Evolutionary conservation across 2,113 vertebrate genomes (phyloP), one percentile per base, ranked within the genome.

Genomic region (Nyctibius bracteatus): DNA sequence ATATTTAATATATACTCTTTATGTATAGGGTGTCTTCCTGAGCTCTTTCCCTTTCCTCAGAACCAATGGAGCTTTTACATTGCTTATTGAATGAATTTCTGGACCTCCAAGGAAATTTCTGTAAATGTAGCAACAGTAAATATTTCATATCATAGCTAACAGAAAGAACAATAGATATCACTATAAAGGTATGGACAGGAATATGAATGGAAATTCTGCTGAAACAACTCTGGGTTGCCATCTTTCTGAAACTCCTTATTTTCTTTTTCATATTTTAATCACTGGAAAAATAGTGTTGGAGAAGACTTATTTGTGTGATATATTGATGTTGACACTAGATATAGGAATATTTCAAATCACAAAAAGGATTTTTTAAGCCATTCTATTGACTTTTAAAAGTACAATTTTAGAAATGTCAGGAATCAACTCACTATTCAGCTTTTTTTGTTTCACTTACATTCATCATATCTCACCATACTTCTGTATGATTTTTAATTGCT

Each of bases 91-190:
- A 41, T 35, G 10, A 61, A 61, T 51, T 66, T 78, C 52, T 74
- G 33, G 18, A 73, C 43, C 6, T 67, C 14, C 2, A 22, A 82
- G 46, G 37, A 66, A 55, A 78, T 57, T 51, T 67, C 16, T 10
- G 14, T 66, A 75, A 37, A 44, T 68, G 54, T 95, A 95, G 78
- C 61, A 82, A 63, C 19, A 33, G 12, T 8, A 9, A 39, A 59
- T 24, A 39, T 17, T 44, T 51, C 24, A 14, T 81, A 77, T 65
- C 33, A 59, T 57, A 83, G 52, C 39, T 71, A 58, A 95, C 73
- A 93, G 58, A 67, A 91, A 92, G 86, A 82, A 91, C 4, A 93
- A 92, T 65, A 86, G 47, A 88, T 73, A 88, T 92, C 46, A 35
- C 33, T 94, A 57, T 94, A 70, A 94, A 84, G 39, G n/a, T 83